phyloP scores from a whole-genome alignment of 2,888 invertebrate genomes.

The Sinopyrophorus schimmeli region DNA sequence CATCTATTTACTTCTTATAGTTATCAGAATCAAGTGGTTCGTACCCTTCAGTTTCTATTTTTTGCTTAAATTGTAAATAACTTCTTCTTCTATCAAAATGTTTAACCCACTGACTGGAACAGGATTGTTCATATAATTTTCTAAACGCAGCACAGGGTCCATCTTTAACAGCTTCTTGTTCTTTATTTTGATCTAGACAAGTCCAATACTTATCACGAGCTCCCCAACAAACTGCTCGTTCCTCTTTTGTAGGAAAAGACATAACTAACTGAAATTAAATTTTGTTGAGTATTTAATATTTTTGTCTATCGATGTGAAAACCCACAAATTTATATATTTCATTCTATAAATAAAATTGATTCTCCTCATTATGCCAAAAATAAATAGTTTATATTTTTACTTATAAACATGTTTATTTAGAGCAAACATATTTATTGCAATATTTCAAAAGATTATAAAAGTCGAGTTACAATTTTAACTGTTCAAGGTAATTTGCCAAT shows the following conservation, averaged over 20 bases:
- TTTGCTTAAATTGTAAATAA: constrained; percentile 85
- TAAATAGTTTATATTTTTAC: constrained; percentile 16
- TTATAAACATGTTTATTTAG: constrained; percentile 1
- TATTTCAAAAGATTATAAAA: no score
- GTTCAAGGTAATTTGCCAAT: no score
- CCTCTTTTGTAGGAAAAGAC: constrained; percentile 81
- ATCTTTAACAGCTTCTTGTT: constrained; percentile 60
- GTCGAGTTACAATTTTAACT: no score
- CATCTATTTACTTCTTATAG: constrained; percentile 22
- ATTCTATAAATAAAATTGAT: constrained; percentile 30
- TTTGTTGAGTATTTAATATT: constrained; percentile 5
- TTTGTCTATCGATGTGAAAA: constrained; percentile 11
- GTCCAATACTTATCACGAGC: constrained; percentile 88
- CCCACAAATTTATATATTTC: constrained; percentile 21
- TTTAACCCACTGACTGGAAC: constrained; percentile 87
- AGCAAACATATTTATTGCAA: not conserved
- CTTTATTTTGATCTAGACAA: constrained; percentile 75
- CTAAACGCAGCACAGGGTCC: constrained; percentile 70
- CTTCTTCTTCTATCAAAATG: constrained; percentile 91
- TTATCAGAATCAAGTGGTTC: constrained; percentile 69
- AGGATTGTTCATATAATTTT: constrained; percentile 74
- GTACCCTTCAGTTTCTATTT: constrained; percentile 83
- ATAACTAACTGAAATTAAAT: constrained; percentile 53
- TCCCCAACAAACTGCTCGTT: constrained; percentile 81
- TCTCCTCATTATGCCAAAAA: constrained; percentile 32